These are phyloP conservation scores for Myrmecobius fasciatus DNA, from an alignment of 2,113 vertebrate species.

Conservation along the genomic window DNA sequence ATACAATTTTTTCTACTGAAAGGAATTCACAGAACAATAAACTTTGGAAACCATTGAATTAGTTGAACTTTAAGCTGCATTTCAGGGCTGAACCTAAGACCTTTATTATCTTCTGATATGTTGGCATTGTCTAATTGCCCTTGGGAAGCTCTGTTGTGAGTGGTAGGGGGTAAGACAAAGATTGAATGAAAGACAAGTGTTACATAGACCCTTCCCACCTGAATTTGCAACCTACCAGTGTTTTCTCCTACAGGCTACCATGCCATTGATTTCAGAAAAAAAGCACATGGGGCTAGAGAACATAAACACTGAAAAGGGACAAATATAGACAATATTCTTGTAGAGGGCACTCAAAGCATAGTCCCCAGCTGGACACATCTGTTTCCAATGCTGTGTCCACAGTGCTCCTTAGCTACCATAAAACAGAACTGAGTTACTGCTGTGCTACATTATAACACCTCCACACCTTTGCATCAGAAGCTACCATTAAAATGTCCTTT, in stretches of 20 bases:
- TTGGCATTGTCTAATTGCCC: background rate
- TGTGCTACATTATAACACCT: too few relatives aligned
- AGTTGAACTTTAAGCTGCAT: background rate
- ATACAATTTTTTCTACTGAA: background rate
- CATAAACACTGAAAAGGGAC: too few relatives aligned
- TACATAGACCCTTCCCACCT: background rate
- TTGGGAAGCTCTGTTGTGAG: background rate
- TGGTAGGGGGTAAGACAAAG: background rate
- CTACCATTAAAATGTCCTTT: too few relatives aligned
- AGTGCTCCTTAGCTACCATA: too few relatives aligned
- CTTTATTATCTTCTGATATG: background rate
- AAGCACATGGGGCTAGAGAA: too few relatives aligned
- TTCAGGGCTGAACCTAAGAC: background rate
- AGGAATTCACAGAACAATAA: background rate
- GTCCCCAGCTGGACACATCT: too few relatives aligned
- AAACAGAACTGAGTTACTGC: too few relatives aligned
- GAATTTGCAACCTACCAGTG: background rate
- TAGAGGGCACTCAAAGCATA: too few relatives aligned
- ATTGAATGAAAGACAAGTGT: background rate
- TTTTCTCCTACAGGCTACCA: too few relatives aligned
- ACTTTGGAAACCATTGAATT: background rate
- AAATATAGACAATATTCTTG: fast-evolving
- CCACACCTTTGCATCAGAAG: too few relatives aligned
- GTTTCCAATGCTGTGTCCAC: too few relatives aligned
- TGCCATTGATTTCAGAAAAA: too few relatives aligned